Base-by-base conservation (phyloP, 2,797 vertebrate species). In the Uromys caudimaculatus region DNA sequence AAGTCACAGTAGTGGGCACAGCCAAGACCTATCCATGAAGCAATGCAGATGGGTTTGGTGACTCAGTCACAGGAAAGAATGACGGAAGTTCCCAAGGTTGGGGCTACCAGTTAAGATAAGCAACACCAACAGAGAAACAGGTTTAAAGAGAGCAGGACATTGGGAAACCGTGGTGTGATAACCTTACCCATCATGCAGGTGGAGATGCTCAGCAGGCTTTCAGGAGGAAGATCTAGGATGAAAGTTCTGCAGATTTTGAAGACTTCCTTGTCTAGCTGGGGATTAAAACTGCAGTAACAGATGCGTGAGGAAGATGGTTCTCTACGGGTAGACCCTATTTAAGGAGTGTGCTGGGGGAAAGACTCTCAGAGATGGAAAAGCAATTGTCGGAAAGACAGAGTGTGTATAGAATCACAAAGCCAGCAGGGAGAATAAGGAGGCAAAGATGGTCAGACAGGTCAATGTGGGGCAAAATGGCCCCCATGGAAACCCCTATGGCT, bases 331-430 rank as follows among this genome's bases (percentile, higher is more conserved):
- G 78, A 83, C 1, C 0, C 5, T 10, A 29, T 38, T 85, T 84
- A 90, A 93, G 2, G 4, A 11, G 44, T 56, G 13, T 35, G 75
- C 75, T 44, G 19, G 62, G 38, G 52, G n/a, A 84, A 23, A 32
- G 38, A 95, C 35, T 56, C 83, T 84, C 77, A 67, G 93, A 91
- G 54, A 71, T 27, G 21, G 77, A 77, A 90, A 88, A 62, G 32
- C 89, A 90, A 76, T 17, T 83, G 16, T 50, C 12, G 69, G 78
- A 92, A 95, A 89, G 29, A 77, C 12, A 62, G 0, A 81, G 35
- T 38, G 13, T 19, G 17, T 14, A 12, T 14, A 84, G 50, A 84
- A 89, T 73, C 56, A 83, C 56, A 58, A 41, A 88, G 64, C 73
- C 23, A 38, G 32, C 75, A 38, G 27, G 32, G 27, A 62, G 32